Evolutionary conservation across 2,797 vertebrate genomes (phyloP).

Genomic region (Nyctibius grandis): DNA sequence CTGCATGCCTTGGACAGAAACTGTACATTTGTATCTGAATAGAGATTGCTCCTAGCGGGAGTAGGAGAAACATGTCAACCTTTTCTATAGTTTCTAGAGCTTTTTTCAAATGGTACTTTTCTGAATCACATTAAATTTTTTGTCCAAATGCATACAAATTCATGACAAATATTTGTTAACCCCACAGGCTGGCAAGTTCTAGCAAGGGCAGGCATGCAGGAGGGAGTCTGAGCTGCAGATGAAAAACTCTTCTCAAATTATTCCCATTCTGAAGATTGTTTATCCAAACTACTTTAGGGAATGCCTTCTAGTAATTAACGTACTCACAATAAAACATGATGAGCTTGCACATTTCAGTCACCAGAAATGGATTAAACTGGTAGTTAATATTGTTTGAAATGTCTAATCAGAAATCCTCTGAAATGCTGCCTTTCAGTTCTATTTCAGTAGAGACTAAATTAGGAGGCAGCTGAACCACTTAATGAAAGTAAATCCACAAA

Average conservation of each 20-base stretch:
- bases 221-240: background rate
- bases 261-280: background rate
- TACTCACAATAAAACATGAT: background rate
- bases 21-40: rapidly evolving
- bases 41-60: background rate
- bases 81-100: background rate
- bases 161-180: background rate
- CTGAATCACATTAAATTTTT: background rate
- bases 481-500: slow-evolving; percentile 34
- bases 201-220: background rate
- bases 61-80: background rate
- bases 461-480: background rate
- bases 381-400: slow-evolving; percentile 20
- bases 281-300: background rate
- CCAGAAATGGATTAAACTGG: background rate
- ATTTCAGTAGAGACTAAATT: slow-evolving; percentile 24
- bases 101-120: background rate
- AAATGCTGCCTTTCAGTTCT: background rate
- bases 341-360: background rate
- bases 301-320: background rate
- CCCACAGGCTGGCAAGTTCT: background rate
- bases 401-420: background rate
- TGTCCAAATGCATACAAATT: background rate
- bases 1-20: background rate
- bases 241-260: background rate